Evolutionary conservation across 2,113 vertebrate genomes (phyloP).

Genomic region (Phocoena phocoena): DNA sequence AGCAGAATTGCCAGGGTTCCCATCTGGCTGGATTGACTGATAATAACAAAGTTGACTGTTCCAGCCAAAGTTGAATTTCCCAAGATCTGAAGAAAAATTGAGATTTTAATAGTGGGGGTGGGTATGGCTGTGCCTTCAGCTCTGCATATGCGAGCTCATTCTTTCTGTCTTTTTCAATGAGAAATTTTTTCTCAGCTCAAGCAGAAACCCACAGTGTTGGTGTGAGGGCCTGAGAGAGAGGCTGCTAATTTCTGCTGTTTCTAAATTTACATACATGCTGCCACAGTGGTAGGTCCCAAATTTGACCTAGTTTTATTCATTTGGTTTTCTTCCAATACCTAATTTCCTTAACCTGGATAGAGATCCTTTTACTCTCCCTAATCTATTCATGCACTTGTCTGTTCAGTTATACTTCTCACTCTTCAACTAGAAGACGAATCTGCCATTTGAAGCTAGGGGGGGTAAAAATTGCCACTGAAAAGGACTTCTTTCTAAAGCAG

Average conservation of each 20-base stretch:
- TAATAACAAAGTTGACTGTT: background rate
- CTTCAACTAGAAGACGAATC: background rate
- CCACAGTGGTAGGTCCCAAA: slow-evolving; percentile 52
- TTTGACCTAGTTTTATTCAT: slow-evolving; percentile 63
- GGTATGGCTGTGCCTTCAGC: background rate
- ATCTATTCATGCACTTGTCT: background rate
- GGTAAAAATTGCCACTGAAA: background rate
- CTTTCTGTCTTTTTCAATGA: background rate
- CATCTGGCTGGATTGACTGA: background rate
- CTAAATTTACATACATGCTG: slow-evolving; percentile 65
- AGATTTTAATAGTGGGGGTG: background rate
- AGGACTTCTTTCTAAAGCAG: background rate
- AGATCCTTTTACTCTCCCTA: slow-evolving; percentile 35
- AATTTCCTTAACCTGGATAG: slow-evolving; percentile 63
- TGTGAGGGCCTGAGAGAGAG: slow-evolving; percentile 32
- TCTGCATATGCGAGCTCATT: background rate
- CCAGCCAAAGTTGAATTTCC: slow-evolving; percentile 31
- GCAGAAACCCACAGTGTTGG: slow-evolving; percentile 1
- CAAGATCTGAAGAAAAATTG: slow-evolving; percentile 27
- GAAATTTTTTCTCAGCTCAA: slow-evolving; percentile 49
- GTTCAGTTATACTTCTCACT: slow-evolving; percentile 23
- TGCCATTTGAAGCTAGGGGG: background rate
- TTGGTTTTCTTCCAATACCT: slow-evolving; percentile 56
- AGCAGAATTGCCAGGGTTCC: background rate
- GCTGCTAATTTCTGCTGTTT: slow-evolving; percentile 17